phyloP scores from a whole-genome alignment of 2,113 vertebrate genomes.

The Oxyura jamaicensis region DNA sequence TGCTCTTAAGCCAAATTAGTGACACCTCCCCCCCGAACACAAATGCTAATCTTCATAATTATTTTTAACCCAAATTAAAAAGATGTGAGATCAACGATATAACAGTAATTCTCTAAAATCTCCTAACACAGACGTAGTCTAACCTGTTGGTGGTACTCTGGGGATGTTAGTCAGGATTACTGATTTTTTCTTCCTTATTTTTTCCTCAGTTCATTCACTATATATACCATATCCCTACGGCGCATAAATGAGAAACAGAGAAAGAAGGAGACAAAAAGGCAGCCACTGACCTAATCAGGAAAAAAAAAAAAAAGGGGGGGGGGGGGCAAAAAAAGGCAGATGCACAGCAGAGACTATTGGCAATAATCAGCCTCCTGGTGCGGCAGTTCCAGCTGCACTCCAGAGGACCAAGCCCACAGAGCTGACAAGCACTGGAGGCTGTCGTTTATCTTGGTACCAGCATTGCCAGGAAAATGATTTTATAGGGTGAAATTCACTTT shows the following conservation, averaged over 20 bases:
- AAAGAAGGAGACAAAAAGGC: conserved; percentile 30
- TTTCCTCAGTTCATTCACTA: neutral
- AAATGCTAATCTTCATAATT: neutral
- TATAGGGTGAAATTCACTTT: neutral
- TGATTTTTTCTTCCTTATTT: neutral
- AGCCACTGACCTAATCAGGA: neutral
- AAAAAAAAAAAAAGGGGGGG: accelerated
- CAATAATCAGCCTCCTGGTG: conserved; percentile 19
- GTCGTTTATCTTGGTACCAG: conserved; percentile 26
- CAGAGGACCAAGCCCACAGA: neutral
- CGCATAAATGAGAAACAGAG: neutral
- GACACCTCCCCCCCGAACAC: neutral
- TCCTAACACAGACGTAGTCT: neutral
- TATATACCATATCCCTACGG: neutral
- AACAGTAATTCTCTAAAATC: neutral
- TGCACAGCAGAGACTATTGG: conserved; percentile 5
- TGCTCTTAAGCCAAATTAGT: neutral
- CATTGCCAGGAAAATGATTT: neutral
- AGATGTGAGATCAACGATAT: neutral
- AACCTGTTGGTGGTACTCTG: neutral
- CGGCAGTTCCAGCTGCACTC: neutral
- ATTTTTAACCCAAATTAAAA: neutral
- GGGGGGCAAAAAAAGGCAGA: neutral
- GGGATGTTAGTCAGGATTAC: neutral
- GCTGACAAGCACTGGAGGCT: neutral